Evolutionary conservation across 2,797 vertebrate genomes (phyloP).

Genomic region (Natrix natrix): DNA sequence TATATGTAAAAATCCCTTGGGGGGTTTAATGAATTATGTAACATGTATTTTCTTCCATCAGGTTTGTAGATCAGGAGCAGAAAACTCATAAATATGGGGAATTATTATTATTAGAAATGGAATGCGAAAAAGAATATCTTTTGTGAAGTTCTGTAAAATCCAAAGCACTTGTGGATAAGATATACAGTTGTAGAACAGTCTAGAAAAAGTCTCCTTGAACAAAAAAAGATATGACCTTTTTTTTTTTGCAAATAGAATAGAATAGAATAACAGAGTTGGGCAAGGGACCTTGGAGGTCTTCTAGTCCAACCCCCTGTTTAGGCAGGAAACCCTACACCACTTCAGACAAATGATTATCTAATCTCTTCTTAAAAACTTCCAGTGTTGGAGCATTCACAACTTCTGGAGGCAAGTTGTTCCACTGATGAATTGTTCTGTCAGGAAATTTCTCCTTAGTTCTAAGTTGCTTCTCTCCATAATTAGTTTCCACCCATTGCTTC

Average conservation of each 20-base stretch:
- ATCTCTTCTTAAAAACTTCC: too few species aligned
- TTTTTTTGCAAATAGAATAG: background rate
- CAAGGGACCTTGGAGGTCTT: too few species aligned
- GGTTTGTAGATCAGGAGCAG: slow-evolving; percentile 35
- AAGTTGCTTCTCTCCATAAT: too few species aligned
- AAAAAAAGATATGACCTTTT: background rate
- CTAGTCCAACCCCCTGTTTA: too few species aligned
- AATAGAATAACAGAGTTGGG: too few species aligned
- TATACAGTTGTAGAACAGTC: background rate
- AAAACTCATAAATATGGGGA: slow-evolving; percentile 49
- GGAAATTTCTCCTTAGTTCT: too few species aligned
- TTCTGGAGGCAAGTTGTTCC: too few species aligned
- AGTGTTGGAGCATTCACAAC: too few species aligned
- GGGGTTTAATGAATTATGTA: slow-evolving; percentile 48
- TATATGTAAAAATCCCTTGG: slow-evolving; percentile 40
- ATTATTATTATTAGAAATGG: slow-evolving; percentile 11
- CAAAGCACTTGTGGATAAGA: background rate
- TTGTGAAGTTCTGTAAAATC: background rate
- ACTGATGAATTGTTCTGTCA: too few species aligned
- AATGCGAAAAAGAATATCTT: background rate
- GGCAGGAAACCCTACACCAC: too few species aligned
- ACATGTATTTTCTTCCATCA: slow-evolving; percentile 40
- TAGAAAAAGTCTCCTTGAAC: background rate
- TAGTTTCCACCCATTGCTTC: too few species aligned
- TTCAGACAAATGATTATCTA: too few species aligned